A percentile compares a stretch with the other conserved stretches of the same genome.
These are phyloP conservation scores for Linyphia triangularis DNA, from an alignment of 2,888 invertebrate genomes.

Conservation along the genomic window DNA sequence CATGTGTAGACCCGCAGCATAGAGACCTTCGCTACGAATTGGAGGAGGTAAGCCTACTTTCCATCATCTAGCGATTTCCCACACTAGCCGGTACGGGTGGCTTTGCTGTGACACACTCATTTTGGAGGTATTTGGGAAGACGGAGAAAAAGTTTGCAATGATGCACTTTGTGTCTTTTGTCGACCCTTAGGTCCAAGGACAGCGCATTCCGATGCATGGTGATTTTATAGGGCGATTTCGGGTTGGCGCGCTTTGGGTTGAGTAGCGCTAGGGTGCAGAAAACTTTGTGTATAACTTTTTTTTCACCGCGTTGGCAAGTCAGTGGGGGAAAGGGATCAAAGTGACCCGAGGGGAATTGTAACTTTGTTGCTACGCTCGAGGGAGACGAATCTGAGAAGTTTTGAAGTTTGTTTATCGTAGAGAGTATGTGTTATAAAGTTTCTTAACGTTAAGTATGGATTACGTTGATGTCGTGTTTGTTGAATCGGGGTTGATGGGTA, in stretches of 20 bases:
- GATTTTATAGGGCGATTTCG: too few species aligned
- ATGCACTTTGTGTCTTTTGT: background rate
- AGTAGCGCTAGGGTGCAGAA: too few species aligned
- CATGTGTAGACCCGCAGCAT: slow-evolving; percentile 33
- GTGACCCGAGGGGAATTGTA: background rate
- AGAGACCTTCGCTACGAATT: background rate
- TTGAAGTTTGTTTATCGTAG: too few species aligned
- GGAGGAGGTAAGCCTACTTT: slow-evolving; percentile 72
- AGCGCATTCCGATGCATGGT: slow-evolving; percentile 32
- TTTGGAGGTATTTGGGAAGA: background rate
- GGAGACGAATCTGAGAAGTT: too few species aligned
- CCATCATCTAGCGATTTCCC: background rate
- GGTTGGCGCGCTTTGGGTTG: background rate
- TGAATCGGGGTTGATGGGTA: too few species aligned
- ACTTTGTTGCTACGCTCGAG: background rate
- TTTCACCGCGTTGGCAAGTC: background rate
- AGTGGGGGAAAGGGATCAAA: slow-evolving; percentile 1
- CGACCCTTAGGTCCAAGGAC: slow-evolving; percentile 61
- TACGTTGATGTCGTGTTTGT: too few species aligned
- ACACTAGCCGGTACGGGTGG: background rate
- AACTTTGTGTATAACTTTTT: background rate
- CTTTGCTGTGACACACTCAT: background rate
- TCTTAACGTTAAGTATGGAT: too few species aligned
- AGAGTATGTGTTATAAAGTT: too few species aligned
- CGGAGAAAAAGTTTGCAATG: slow-evolving; percentile 12